These are phyloP conservation scores for Sciaenops ocellatus DNA, from an alignment of 2,797 vertebrate genomes.

Conservation along the genomic window DNA sequence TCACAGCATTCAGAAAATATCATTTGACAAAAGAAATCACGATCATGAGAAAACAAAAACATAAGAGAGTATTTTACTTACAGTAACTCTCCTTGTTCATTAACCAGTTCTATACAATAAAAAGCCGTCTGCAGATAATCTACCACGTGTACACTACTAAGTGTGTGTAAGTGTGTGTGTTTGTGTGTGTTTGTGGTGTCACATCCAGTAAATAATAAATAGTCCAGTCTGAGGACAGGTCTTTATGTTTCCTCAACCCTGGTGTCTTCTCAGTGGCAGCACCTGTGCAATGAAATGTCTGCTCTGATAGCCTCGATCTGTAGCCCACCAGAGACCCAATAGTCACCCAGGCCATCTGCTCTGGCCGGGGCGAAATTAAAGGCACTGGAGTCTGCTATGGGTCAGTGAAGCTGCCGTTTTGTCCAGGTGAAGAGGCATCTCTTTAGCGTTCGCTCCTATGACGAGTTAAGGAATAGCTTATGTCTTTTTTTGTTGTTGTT, in stretches of 20 bases:
- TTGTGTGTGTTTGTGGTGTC: slow-evolving; percentile 36
- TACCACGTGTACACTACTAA: slow-evolving; percentile 56
- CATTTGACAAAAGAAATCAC: slow-evolving; percentile 76
- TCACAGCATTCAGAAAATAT: slow-evolving; percentile 82
- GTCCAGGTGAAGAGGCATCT: slow-evolving; percentile 65
- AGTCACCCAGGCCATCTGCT: slow-evolving; percentile 72
- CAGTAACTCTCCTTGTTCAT: slow-evolving; percentile 66
- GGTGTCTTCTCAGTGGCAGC: slow-evolving; percentile 64
- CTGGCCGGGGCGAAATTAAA: slow-evolving; percentile 80
- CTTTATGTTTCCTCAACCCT: slow-evolving; percentile 51
- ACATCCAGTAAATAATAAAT: slow-evolving; percentile 62
- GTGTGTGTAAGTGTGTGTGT: slow-evolving; percentile 17
- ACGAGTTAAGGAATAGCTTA: slow-evolving; percentile 57
- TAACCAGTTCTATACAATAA: slow-evolving; percentile 73
- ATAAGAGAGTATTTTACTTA: slow-evolving; percentile 69
- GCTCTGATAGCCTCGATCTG: slow-evolving; percentile 68
- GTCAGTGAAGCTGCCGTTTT: slow-evolving; percentile 82
- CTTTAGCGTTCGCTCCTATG: slow-evolving; percentile 47
- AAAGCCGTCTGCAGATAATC: slow-evolving; percentile 65
- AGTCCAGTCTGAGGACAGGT: slow-evolving; percentile 60
- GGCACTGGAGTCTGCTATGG: slow-evolving; percentile 87
- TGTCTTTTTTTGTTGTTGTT: slow-evolving; percentile 36
- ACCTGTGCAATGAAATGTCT: slow-evolving; percentile 65
- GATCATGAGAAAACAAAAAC: slow-evolving; percentile 71
- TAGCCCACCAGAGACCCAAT: slow-evolving; percentile 73